A percentile compares a stretch with the other conserved stretches of the same genome.
Evolutionary conservation across 1,140 invertebrate species (phyloP).

Genomic region (Drosophila murphyi): DNA sequence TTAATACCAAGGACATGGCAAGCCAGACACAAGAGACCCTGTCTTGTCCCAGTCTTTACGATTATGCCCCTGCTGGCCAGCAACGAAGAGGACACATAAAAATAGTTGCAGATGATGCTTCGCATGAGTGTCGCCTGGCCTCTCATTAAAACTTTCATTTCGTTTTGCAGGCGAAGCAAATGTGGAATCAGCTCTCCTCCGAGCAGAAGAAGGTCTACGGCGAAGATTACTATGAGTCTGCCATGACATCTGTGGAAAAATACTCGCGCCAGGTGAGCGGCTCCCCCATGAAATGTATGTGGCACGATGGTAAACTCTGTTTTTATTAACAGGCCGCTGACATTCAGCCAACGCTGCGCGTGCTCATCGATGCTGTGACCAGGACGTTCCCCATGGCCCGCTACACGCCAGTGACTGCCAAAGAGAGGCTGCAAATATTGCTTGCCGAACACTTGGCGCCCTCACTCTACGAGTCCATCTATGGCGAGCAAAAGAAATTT

Average conservation of each 20-base stretch:
- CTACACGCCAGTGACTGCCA: conserved; percentile 91
- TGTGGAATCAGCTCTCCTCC: conserved; percentile 91
- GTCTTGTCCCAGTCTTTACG: conserved; percentile 59
- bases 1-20: conserved; percentile 43
- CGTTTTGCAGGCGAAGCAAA: conserved; percentile 88
- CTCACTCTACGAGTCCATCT: conserved; percentile 89
- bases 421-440: conserved; percentile 91
- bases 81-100: conserved; percentile 19
- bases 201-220: conserved; percentile 91
- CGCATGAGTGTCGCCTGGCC: conserved; percentile 1
- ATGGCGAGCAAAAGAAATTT: conserved; percentile 77
- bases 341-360: conserved; percentile 88
- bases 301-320: not conserved
- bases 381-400: conserved; percentile 91
- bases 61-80: conserved; percentile 49
- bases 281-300: conserved; percentile 9
- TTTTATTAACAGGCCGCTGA: conserved; percentile 87
- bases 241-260: conserved; percentile 90
- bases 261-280: conserved; percentile 87
- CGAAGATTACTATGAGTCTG: conserved; percentile 92
- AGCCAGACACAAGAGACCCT: conserved; percentile 1
- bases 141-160: conserved; percentile 63
- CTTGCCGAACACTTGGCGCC: conserved; percentile 91
- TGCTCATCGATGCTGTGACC: conserved; percentile 90
- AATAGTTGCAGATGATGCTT: conserved; percentile 40